phyloP scores from a whole-genome alignment of 2,888 invertebrate species.

The Ennomos fuscantarius region DNA sequence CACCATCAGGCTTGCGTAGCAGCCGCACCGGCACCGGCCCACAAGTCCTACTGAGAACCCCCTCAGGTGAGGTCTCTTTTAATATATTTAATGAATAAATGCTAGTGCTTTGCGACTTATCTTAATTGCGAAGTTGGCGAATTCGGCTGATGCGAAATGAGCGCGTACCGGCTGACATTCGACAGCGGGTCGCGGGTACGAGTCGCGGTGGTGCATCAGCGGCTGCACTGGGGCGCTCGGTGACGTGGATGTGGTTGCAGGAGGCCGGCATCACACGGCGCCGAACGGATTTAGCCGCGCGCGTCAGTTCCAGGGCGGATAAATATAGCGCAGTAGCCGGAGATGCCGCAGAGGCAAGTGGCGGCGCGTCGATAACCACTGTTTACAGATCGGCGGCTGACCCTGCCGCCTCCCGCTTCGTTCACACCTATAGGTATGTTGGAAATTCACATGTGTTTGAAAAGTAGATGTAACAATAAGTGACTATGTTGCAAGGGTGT shows the following conservation, averaged over 20 bases:
- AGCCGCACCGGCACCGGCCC: slow-evolving; percentile 75
- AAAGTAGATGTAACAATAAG: slow-evolving; percentile 62
- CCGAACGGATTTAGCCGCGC: slow-evolving; percentile 80
- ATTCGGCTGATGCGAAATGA: slow-evolving; percentile 68
- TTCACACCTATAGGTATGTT: slow-evolving; percentile 77
- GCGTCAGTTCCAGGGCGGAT: slow-evolving; percentile 80
- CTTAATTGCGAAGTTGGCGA: slow-evolving; percentile 62
- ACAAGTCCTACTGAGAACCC: slow-evolving; percentile 80
- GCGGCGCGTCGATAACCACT: slow-evolving; percentile 81
- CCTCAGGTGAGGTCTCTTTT: slow-evolving; percentile 65
- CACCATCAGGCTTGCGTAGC: slow-evolving; percentile 87
- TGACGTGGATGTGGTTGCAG: slow-evolving; percentile 83
- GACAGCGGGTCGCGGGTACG: slow-evolving; percentile 47
- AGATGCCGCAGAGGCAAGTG: slow-evolving; percentile 79
- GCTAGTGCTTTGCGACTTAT: slow-evolving; percentile 65
- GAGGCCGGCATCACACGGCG: slow-evolving; percentile 78
- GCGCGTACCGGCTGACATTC: slow-evolving; percentile 45
- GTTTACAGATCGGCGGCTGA: slow-evolving; percentile 82
- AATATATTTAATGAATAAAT: slow-evolving; percentile 13
- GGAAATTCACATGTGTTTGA: slow-evolving; percentile 60
- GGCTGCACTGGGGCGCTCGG: slow-evolving; percentile 64
- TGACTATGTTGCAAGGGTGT: slow-evolving; percentile 26
- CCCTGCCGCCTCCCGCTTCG: slow-evolving; percentile 78
- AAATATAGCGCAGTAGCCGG: slow-evolving; percentile 81
- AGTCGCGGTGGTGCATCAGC: slow-evolving; percentile 51